Evolutionary conservation across 2,113 vertebrate species (phyloP), one percentile per base, ranked within the genome.

Genomic region (Forbesichthys papilliferus): DNA sequence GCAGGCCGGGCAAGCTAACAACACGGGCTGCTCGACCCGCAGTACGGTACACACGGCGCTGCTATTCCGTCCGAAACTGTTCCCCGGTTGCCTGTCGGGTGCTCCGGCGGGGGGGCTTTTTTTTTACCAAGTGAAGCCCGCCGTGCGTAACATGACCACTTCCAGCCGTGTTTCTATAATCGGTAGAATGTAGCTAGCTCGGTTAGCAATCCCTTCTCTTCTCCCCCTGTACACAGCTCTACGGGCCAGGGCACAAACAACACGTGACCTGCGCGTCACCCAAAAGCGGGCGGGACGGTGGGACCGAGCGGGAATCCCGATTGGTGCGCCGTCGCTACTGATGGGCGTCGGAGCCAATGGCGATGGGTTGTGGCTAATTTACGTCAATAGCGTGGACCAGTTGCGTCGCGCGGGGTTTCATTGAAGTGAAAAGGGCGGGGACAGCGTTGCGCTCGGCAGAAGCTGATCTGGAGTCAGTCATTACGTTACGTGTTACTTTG

Each of bases 171-270:
- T 74, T 78, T 86, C 82, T 87, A 48, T 84, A 76, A 77, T 79
- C 83, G 84, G 82, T 83, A 84, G 84, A 74, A 61, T 86, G 73
- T 78, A 71, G 84, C 75, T 90, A 90, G 87, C 86, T 83, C 74
- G 14, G 80, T 90, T 88, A 90, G 87, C 89, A 83, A 62, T 58
- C 79, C 79, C 76, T 71, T 72, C 71, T 47, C 79, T 79, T 76
- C 89, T 86, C 77, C 82, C 84, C 83, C 85, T 84, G 87, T 86
- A 91, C 91, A 89, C 89, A 90, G 88, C 88, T 91, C 92, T 83
- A 85, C 78, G 82, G 90, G 89, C 87, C 89, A 73, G 84, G 90
- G 94, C 94, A 93, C 94, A 95, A 95, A 95, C 94, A 95, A 94
- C 94, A 95, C 93, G 89, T 95, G 94, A 95, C 90, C 75, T 64